Evolutionary conservation across 2,888 invertebrate genomes (phyloP).

Genomic region (Diarsia dahlii): DNA sequence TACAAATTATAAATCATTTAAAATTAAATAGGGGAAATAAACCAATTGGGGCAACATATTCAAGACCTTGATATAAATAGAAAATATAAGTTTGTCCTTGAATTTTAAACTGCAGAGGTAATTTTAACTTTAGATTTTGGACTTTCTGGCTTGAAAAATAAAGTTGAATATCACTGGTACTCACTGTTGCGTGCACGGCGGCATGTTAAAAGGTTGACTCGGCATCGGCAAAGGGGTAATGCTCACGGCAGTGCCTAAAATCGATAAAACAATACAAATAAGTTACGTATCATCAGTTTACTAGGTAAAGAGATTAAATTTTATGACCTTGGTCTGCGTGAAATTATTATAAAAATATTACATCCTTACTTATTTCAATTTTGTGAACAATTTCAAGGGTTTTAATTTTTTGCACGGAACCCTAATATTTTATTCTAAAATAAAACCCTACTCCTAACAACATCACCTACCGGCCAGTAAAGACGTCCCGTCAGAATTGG

Average conservation of each 20-base stretch:
- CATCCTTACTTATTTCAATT: no score
- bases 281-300: background rate
- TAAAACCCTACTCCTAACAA: no score
- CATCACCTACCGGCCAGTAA: no score
- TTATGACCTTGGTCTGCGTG: background rate
- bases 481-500: no score
- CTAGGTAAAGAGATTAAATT: background rate
- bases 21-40: background rate
- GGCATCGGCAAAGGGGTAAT: slow-evolving; percentile 82
- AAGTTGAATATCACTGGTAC: slow-evolving; percentile 66
- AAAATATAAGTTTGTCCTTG: slow-evolving; percentile 7
- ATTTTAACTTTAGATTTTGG: background rate
- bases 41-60: background rate
- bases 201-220: slow-evolving; percentile 78
- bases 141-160: slow-evolving; percentile 21
- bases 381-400: no score
- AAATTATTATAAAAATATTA: no score
- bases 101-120: slow-evolving; percentile 7
- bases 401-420: no score
- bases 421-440: no score
- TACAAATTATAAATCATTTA: background rate
- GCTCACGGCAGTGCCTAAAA: slow-evolving; percentile 85
- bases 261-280: slow-evolving; percentile 37
- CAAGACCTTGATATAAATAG: slow-evolving; percentile 7
- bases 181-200: slow-evolving; percentile 87